Conservation (phyloP, 2,113 vertebrate species). For the Nothocercus julius region DNA sequence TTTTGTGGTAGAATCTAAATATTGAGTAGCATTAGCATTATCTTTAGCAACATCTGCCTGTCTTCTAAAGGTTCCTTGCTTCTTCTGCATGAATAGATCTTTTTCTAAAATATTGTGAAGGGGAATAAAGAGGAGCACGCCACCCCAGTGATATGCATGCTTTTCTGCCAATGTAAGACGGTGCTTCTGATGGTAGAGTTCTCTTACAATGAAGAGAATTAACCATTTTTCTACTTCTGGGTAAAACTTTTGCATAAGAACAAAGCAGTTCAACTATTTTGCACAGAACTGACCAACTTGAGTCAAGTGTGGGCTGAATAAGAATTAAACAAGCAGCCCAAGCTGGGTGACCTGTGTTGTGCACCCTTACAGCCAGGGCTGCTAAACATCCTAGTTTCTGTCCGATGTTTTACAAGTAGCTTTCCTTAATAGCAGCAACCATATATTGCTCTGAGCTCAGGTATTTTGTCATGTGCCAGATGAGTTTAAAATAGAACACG, state of each 20-base stretch:
- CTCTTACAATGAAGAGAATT: background rate
- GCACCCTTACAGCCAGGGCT: no score
- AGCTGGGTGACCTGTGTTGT: background rate
- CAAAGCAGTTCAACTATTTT: background rate
- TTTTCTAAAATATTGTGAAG: background rate
- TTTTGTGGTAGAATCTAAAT: background rate
- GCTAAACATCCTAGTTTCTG: background rate
- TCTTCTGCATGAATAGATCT: background rate
- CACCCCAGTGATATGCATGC: background rate
- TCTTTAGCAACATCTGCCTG: background rate
- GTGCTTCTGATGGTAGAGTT: background rate
- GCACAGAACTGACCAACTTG: background rate
- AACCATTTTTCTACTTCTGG: background rate
- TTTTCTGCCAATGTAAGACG: background rate
- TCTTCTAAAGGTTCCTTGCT: background rate
- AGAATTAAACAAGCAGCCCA: background rate
- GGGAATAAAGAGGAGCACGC: background rate
- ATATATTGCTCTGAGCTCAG: background rate
- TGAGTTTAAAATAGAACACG: background rate
- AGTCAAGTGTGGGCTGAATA: background rate
- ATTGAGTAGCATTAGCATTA: background rate
- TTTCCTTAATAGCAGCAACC: background rate
- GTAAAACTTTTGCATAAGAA: background rate
- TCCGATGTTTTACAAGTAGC: background rate
- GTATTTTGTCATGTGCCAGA: background rate